Evolutionary conservation across 1,140 invertebrate species (phyloP), one percentile per base, ranked within the genome.

Genomic region (Belonocnema kinseyi): DNA sequence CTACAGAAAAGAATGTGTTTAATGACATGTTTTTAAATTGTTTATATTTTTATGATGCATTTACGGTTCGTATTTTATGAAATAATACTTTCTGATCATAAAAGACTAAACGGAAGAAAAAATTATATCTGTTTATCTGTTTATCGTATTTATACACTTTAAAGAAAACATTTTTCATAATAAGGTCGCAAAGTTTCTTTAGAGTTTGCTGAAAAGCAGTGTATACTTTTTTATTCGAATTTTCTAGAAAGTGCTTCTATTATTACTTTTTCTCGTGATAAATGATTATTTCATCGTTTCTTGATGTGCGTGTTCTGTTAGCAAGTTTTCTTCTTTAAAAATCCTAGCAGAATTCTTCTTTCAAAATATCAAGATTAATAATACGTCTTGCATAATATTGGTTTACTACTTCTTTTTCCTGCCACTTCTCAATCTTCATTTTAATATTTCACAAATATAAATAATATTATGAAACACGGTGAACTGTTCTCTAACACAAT

Each of bases 401-500:
- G 17, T n/a, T 56, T 19, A 56, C 21, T 46, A 46, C 7, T 46
- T 46, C 40, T 46, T 7, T 46, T 46, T 21, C 19, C 54, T 13
- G 53, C 19, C 16, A 1, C 13, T 66, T 66, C 8, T 7, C 40
- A 46, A 40, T 66, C 61, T 40, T 66, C 40, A 66, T 66, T 66
- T 16, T 14, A 66, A 66, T 66, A 66, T 66, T n/a, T 66, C 16
- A 54, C 53, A 11, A 46, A 46, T 46, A 8, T 46, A 7, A 46
- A 46, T 54, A 54, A 19, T 19, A 54, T 7, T 54, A 54, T 54
- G 10, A 54, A 54, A 17, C 2, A n/a, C 5, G 53, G 2, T 54
- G 16, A 66, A 66, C n/a, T 40, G 16, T 66, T n/a, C 61, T 14
- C 61, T 66, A 21, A 33, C 14, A 40, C 58, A 66, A 61, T 21